Evolutionary conservation across 2,888 invertebrate species (phyloP), one percentile per base, ranked within the genome.

Genomic region (Nomada lathburiana): DNA sequence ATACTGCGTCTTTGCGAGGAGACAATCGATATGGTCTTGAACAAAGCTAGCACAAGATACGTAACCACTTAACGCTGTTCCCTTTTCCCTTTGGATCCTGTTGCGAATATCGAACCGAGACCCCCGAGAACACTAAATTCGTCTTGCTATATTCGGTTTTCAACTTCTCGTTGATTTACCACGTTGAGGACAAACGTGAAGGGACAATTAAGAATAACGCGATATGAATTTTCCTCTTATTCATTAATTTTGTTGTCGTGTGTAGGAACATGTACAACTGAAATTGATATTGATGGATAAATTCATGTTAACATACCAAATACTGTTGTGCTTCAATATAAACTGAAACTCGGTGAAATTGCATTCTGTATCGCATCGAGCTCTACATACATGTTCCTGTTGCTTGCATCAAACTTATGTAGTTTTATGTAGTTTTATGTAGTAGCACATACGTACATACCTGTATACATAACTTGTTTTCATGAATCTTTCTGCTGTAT

Each of bases 251-350:
- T 9, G 36, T 36, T 36, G 36, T 7, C 36, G 36, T 0, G 36
- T 36, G 36, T 36, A 44, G 62, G 18, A 9, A 42, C 36, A 42
- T 26, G 20, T 44, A 13, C n/a, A 60, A 9, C n/a, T 50, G 36
- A 36, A 36, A 36, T 36, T 50, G 47, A 29, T 4, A 52, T 16
- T 18, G 53, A 18, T 42, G 2, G 42, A n/a, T 42, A 53, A 60
- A 77, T 77, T 65, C 60, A 23, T 74, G 5, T 16, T 13, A 11
- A 18, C 52, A 44, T 63, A 36, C 9, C 63, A 4, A 60, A 75
- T n/a, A 63, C 53, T 23, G 36, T 44, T 20, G 36, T 50, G 29
- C 20, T 2, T 29, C 36, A 10, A 52, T 47, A 55, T 53, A 18
- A 11, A 47, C 13, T 47, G 47, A 47, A 47, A 62, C 44, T 29